These are phyloP conservation scores for Pediacus dermestoides DNA, from an alignment of 2,888 invertebrate genomes.

Conservation along the genomic window DNA sequence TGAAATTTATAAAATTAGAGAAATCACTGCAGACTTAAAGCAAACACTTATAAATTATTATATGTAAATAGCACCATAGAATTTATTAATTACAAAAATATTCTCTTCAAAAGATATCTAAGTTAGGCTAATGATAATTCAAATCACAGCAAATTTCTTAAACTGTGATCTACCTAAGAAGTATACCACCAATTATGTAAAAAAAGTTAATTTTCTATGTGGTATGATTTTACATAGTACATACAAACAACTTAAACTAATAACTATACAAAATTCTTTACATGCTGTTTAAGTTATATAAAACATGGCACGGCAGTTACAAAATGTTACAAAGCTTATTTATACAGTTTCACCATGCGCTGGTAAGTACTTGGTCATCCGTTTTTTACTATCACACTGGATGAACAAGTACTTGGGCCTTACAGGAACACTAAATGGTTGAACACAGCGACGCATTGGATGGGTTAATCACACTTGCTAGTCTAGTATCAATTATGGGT, in stretches of 20 bases:
- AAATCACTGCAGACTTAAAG: not conserved
- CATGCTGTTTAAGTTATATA: conserved; percentile 29
- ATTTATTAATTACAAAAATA: conserved; percentile 41
- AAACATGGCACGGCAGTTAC: conserved; percentile 48
- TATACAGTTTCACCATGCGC: not conserved
- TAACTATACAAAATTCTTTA: conserved; percentile 47
- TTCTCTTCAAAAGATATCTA: conserved; percentile 23
- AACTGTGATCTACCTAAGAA: too few relatives aligned
- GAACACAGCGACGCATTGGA: conserved; percentile 1
- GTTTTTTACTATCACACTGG: conserved; percentile 39
- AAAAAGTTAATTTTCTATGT: too few relatives aligned
- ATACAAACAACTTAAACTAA: conserved; percentile 38
- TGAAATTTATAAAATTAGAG: not conserved
- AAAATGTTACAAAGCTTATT: conserved; percentile 34
- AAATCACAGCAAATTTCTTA: too few relatives aligned
- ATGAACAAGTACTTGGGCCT: conserved; percentile 39
- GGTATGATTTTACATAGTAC: too few relatives aligned
- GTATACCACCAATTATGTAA: too few relatives aligned
- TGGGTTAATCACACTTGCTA: too few relatives aligned
- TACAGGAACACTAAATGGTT: conserved; percentile 2
- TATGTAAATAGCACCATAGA: conserved; percentile 40
- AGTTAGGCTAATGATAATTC: too few relatives aligned
- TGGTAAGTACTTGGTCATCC: conserved; percentile 33
- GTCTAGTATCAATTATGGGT: too few relatives aligned
- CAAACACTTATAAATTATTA: not conserved